phyloP scores from a whole-genome alignment of 2,113 vertebrate genomes.

The Pelobates fuscus region DNA sequence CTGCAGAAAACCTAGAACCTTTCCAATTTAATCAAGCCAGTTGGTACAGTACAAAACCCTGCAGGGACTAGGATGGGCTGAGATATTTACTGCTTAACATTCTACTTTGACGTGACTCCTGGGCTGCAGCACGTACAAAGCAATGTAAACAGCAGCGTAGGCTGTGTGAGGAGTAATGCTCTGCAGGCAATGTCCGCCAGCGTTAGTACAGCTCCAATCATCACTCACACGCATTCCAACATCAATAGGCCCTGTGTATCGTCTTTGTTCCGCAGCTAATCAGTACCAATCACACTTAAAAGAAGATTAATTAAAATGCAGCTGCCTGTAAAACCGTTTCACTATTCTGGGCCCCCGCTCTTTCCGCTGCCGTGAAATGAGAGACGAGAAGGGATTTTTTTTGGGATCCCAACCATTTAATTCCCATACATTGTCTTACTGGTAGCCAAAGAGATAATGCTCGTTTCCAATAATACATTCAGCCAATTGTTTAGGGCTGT shows the following conservation, averaged over 20 bases:
- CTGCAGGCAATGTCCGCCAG: not conserved
- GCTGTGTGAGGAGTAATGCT: not conserved
- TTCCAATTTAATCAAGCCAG: too few relatives aligned
- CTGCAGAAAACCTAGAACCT: too few relatives aligned
- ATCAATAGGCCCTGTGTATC: conserved; percentile 42
- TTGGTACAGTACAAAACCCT: too few relatives aligned
- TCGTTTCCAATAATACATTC: conserved; percentile 22
- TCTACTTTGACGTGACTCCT: not conserved
- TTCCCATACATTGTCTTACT: not conserved
- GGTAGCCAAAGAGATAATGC: conserved; percentile 23
- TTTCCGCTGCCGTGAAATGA: conserved; percentile 5
- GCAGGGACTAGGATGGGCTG: not conserved
- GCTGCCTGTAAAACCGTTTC: conserved; percentile 29
- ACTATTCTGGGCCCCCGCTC: conserved; percentile 15
- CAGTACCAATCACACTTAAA: conserved; percentile 58
- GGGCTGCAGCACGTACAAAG: not conserved
- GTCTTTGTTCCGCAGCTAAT: conserved; percentile 53
- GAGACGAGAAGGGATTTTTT: conserved; percentile 12
- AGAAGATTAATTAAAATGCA: conserved; percentile 57
- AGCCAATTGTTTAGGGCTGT: conserved; percentile 14
- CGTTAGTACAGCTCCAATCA: conserved; percentile 41
- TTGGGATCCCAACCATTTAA: conserved; percentile 7
- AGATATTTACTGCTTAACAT: not conserved
- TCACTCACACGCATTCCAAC: conserved; percentile 18
- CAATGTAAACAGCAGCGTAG: not conserved